These are phyloP conservation scores for Plebejus anna DNA, from an alignment of 2,888 invertebrate genomes.

Conservation along the genomic window DNA sequence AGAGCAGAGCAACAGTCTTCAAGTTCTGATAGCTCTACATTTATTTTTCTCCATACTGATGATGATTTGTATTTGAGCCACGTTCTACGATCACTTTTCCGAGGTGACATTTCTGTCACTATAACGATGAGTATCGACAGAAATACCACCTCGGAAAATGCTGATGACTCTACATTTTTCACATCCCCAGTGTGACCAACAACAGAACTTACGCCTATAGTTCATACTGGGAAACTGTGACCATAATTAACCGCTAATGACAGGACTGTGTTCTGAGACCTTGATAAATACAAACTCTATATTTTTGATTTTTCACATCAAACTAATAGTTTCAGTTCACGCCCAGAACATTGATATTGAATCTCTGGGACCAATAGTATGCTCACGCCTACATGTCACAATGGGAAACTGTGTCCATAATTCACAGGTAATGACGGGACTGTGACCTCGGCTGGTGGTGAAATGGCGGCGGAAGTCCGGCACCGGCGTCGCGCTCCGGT, in stretches of 20 bases:
- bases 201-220: not conserved
- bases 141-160: not conserved
- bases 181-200: too few relatives aligned
- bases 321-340: too few relatives aligned
- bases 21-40: too few relatives aligned
- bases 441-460: constrained; percentile 24
- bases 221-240: not conserved
- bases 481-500: constrained; percentile 1
- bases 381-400: not conserved
- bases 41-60: not conserved
- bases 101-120: not conserved
- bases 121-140: not conserved
- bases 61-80: not conserved
- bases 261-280: not conserved
- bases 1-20: too few relatives aligned
- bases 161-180: not conserved
- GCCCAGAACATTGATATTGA: too few relatives aligned
- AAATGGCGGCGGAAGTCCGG: constrained; percentile 21
- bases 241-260: not conserved
- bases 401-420: constrained; percentile 35
- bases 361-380: too few relatives aligned
- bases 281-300: too few relatives aligned
- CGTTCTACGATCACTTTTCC: not conserved
- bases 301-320: too few relatives aligned
- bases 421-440: constrained; percentile 34